These are phyloP conservation scores for Proteles cristata DNA, from an alignment of 2,113 vertebrate genomes.

Conservation along the genomic window DNA sequence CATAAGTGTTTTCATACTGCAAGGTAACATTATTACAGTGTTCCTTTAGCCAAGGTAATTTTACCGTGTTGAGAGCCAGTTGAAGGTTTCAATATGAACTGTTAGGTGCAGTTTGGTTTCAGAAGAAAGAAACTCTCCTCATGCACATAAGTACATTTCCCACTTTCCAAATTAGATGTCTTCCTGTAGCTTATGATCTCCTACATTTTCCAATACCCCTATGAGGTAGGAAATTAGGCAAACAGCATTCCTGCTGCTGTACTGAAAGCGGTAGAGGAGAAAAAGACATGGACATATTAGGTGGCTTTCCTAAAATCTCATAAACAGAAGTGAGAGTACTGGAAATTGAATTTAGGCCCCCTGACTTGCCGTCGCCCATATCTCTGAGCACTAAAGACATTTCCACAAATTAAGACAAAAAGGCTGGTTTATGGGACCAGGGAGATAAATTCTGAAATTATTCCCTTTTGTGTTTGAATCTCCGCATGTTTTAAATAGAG, in stretches of 20 bases:
- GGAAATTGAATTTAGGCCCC: background rate
- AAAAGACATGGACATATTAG: background rate
- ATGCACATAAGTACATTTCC: background rate
- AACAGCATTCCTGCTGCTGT: background rate
- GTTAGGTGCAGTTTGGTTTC: background rate
- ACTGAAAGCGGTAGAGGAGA: background rate
- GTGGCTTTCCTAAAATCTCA: background rate
- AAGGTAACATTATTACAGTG: background rate
- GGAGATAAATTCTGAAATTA: constrained; percentile 16
- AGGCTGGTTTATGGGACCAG: background rate
- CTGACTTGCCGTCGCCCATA: background rate
- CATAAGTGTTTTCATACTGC: background rate
- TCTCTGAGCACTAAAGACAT: background rate
- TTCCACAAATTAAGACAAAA: constrained; percentile 37
- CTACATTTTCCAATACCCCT: background rate
- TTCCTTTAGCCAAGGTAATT: background rate
- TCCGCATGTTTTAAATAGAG: background rate
- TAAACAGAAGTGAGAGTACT: background rate
- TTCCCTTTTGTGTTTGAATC: constrained; percentile 6
- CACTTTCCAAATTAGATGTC: background rate
- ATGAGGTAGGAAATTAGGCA: background rate
- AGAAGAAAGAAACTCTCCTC: background rate
- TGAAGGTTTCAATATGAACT: background rate
- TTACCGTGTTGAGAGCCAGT: background rate
- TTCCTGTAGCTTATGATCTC: background rate